phyloP scores from a whole-genome alignment of 1,140 invertebrate genomes.

The Eciton burchellii region DNA sequence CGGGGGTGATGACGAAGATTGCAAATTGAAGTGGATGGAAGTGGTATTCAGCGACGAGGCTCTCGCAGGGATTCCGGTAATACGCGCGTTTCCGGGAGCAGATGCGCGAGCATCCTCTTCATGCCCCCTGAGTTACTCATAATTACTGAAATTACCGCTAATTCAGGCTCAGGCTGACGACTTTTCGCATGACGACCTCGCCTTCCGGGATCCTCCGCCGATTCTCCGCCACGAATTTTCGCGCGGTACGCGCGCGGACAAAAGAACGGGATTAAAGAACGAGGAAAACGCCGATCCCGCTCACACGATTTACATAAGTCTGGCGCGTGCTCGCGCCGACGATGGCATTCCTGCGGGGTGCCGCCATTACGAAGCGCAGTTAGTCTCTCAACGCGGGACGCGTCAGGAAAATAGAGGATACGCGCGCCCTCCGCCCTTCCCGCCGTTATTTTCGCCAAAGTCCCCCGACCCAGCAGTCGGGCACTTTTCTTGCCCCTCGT shows the following conservation, averaged over 20 bases:
- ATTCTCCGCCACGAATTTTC: too few relatives aligned
- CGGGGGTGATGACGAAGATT: too few relatives aligned
- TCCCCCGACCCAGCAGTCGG: conserved; percentile 19
- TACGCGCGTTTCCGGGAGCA: too few relatives aligned
- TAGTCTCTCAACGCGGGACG: background rate
- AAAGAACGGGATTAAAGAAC: background rate
- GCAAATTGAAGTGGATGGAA: too few relatives aligned
- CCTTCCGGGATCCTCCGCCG: too few relatives aligned
- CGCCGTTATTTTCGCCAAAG: conserved; percentile 10
- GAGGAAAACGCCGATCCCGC: background rate
- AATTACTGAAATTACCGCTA: too few relatives aligned
- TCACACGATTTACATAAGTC: conserved; percentile 1
- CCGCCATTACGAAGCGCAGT: conserved; percentile 11
- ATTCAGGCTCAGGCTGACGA: too few relatives aligned
- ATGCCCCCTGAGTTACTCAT: too few relatives aligned
- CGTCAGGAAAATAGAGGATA: conserved; percentile 31
- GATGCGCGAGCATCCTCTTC: too few relatives aligned
- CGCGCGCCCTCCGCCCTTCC: conserved; percentile 8
- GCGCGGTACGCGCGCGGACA: background rate
- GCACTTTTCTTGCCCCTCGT: conserved; percentile 29
- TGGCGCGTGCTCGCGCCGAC: background rate
- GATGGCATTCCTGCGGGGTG: background rate
- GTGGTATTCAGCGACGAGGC: too few relatives aligned
- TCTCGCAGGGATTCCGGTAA: too few relatives aligned
- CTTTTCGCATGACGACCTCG: too few relatives aligned